A percentile compares a stretch with the other conserved stretches of the same genome.
phyloP scores from a whole-genome alignment of 1,140 invertebrate genomes.

The Reticulitermes speratus region DNA sequence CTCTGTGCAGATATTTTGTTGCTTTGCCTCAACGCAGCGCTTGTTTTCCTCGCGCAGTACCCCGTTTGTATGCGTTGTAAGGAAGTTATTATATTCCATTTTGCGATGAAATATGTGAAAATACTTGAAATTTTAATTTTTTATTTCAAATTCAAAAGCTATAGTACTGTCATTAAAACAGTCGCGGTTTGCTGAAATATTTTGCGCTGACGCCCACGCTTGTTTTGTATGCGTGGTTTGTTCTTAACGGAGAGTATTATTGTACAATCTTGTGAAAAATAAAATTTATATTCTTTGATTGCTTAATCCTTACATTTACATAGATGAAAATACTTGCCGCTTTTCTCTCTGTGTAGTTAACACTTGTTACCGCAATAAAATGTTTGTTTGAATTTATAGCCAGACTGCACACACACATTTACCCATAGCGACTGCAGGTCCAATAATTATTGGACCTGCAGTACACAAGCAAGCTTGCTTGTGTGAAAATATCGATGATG shows the following conservation, averaged over 20 bases:
- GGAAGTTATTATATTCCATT: neutral
- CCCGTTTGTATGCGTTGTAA: neutral
- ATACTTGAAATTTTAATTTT: neutral
- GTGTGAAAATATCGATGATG: too few species aligned
- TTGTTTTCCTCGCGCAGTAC: neutral
- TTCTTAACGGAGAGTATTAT: neutral
- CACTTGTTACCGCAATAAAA: too few species aligned
- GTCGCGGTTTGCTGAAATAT: neutral
- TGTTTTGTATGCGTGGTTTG: neutral
- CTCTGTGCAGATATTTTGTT: neutral
- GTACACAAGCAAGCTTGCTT: too few species aligned
- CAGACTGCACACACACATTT: too few species aligned
- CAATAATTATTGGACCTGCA: too few species aligned
- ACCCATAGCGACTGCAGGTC: too few species aligned
- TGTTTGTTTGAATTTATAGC: too few species aligned
- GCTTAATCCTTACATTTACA: neutral
- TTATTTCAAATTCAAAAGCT: neutral
- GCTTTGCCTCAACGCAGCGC: neutral
- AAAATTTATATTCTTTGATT: neutral
- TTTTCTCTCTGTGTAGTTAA: too few species aligned
- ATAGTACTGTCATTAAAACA: neutral
- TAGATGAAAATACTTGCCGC: too few species aligned
- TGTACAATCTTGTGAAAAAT: neutral
- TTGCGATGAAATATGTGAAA: neutral
- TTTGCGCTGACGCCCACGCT: neutral